Evolutionary conservation across 2,888 invertebrate species (phyloP), one percentile per base, ranked within the genome.

Genomic region (Agrotis clavis): DNA sequence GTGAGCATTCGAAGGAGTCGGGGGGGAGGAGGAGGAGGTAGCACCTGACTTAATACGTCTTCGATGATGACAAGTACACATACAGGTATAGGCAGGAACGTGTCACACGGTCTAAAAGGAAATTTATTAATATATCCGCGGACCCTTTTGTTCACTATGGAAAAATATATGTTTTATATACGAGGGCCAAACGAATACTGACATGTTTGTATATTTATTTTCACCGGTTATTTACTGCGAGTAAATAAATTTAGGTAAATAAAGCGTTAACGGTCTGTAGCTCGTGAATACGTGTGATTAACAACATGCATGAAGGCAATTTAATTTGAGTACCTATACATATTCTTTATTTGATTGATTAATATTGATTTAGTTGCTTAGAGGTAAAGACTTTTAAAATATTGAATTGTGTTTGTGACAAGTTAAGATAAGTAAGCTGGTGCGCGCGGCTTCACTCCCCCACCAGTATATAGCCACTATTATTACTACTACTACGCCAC

Each of bases 31-130:
- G 19, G 41, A 35, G 35, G 48, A 51, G 41, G 65, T 70, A 69
- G 72, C 70, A 82, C 76, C 85, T 82, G 84, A 78, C 77, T 83
- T 74, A 82, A 74, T 79, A 75, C 75, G 57, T 66, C 75, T 71
- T 70, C 70, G 72, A 77, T 70, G 77, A 70, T 77, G 83, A 83
- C 76, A 82, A 79, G 70, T 67, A 67, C 66, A 63, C 59, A 64
- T 25, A 57, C 61, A 72, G 54, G 62, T 70, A 21, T 57, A 62
- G 50, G 41, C n/a, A 63, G 18, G 16, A 50, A 67, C 45, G 21
- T 65, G 67, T 65, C 79, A 64, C 57, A 21, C 67, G 13, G 48
- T 48, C 54, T 75, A 59, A 77, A 71, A 73, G 64, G 54, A 69
- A 64, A 73, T 73, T 73, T 76, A 82, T 79, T 66, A 81, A 82